phyloP scores from a whole-genome alignment of 2,888 invertebrate genomes.

The Acrocera orbiculus region DNA sequence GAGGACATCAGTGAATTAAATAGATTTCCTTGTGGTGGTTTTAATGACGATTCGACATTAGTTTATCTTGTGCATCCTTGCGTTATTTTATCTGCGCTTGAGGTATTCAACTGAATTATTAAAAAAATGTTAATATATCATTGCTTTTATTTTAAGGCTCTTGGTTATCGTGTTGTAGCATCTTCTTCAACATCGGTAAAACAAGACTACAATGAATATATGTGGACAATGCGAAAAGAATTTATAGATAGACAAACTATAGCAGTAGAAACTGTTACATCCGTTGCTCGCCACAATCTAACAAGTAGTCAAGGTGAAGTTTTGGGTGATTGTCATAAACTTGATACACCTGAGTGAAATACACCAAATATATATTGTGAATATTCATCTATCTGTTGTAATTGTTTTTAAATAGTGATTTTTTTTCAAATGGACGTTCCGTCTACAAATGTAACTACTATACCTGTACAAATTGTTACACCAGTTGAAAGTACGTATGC shows the following conservation, averaged over 20 bases:
- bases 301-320: conserved; percentile 42
- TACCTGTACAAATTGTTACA: conserved; percentile 30
- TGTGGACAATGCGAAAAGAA: conserved; percentile 88
- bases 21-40: conserved; percentile 67
- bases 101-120: conserved; percentile 32
- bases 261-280: conserved; percentile 32
- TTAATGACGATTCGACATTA: conserved; percentile 69
- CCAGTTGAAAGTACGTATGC: conserved; percentile 40
- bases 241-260: conserved; percentile 62
- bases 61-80: conserved; percentile 77
- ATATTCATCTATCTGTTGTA: neutral
- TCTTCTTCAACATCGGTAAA: conserved; percentile 72
- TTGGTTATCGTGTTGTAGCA: conserved; percentile 76
- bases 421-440: conserved; percentile 1
- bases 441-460: conserved; percentile 25
- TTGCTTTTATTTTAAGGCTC: conserved; percentile 35
- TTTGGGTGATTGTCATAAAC: conserved; percentile 28
- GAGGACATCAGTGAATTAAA: conserved; percentile 68
- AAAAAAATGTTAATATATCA: neutral
- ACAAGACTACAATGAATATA: conserved; percentile 77
- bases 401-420: too few species aligned
- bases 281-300: conserved; percentile 42
- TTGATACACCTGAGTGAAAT: conserved; percentile 29
- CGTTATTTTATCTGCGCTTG: conserved; percentile 68
- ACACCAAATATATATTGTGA: neutral